Conservation (phyloP, 2,113 vertebrate genomes). For the Gnathochromis pfefferi region DNA sequence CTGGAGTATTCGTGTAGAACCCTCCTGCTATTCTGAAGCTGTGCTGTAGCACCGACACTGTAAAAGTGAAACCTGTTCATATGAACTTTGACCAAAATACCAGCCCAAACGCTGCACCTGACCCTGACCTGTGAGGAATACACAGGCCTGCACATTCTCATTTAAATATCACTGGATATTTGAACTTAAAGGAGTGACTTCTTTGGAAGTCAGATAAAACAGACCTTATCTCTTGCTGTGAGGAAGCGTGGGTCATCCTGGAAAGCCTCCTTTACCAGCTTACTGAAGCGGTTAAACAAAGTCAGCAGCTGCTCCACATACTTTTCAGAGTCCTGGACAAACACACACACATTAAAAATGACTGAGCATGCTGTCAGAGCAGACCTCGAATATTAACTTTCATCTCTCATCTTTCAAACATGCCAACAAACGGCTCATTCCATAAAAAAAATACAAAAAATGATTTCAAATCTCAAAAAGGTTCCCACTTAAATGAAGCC, state of each 20-base stretch:
- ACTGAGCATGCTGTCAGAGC: background rate
- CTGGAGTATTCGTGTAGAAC: background rate
- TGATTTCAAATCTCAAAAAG: background rate
- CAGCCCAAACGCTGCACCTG: background rate
- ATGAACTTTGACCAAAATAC: background rate
- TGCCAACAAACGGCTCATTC: rapidly evolving
- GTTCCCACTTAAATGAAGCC: no score
- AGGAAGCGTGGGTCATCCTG: constrained; percentile 96
- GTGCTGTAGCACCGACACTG: background rate
- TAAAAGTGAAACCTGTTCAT: background rate
- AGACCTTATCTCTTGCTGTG: constrained; percentile 91
- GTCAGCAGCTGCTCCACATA: constrained; percentile 95
- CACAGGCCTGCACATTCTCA: background rate
- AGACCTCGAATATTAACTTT: background rate
- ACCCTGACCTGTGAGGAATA: background rate
- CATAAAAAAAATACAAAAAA: background rate
- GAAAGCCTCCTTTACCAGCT: constrained; percentile 95
- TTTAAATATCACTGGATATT: background rate
- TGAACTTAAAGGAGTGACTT: background rate
- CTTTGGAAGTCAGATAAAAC: background rate
- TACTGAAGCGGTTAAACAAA: constrained; percentile 96
- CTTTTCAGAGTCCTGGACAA: constrained; percentile 90
- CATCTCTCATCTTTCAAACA: background rate
- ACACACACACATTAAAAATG: background rate
- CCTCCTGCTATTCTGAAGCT: background rate